These are phyloP conservation scores for Phylloscopus trochiloides DNA, from an alignment of 2,113 vertebrate genomes.

Conservation along the genomic window DNA sequence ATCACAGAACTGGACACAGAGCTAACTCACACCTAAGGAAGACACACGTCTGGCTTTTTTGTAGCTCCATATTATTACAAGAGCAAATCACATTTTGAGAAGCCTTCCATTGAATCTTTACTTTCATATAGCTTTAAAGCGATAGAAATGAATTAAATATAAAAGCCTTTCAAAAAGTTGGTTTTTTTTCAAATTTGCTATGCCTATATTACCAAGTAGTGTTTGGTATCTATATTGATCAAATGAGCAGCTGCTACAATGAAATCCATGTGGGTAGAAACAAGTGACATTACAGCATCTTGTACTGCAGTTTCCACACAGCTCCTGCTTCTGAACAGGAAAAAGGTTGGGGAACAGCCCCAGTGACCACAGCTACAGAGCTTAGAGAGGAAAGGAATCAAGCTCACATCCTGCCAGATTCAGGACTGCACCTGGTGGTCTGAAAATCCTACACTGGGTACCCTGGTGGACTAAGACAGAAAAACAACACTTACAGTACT, in stretches of 20 bases:
- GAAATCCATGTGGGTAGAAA: not conserved
- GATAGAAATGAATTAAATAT: not conserved
- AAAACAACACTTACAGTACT: not conserved
- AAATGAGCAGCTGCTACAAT: not conserved
- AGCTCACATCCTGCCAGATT: not conserved
- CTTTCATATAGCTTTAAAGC: not conserved
- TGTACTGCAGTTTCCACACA: not conserved
- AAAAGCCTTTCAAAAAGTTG: not conserved
- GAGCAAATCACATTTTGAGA: not conserved
- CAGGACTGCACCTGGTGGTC: not conserved
- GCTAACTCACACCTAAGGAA: not conserved
- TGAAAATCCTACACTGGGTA: not conserved
- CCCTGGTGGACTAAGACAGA: not conserved
- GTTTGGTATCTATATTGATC: not conserved
- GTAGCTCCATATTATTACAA: not conserved
- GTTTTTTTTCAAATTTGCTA: not conserved
- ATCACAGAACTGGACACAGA: not conserved
- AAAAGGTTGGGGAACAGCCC: not conserved
- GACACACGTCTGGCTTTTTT: not conserved
- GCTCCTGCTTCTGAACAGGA: not conserved
- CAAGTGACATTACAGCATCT: not conserved
- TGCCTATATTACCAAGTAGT: not conserved
- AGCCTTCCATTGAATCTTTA: not conserved
- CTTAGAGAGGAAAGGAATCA: not conserved
- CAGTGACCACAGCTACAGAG: not conserved